Percentiles rank a stretch among this genome's conserved stretches.
These are phyloP conservation scores for Gambusia holbrooki DNA, from an alignment of 2,113 vertebrate species.

Conservation along the genomic window DNA sequence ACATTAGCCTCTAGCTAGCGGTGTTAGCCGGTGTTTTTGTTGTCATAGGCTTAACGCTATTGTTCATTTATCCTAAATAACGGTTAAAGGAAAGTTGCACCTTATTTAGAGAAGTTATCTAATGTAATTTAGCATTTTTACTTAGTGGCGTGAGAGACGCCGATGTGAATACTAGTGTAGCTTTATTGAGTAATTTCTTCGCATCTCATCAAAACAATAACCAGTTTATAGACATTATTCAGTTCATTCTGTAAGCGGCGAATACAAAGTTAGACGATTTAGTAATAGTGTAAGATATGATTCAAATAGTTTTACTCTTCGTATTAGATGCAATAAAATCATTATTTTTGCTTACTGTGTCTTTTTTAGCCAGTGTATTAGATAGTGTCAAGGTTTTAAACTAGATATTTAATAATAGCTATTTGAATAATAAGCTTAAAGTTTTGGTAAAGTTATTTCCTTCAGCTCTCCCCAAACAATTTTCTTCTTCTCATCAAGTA, in stretches of 20 bases:
- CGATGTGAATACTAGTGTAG: neutral
- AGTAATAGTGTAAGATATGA: neutral
- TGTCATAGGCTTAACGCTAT: neutral
- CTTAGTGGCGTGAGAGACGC: no score
- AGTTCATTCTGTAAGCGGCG: neutral
- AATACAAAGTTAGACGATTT: neutral
- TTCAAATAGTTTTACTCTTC: neutral
- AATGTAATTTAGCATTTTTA: neutral
- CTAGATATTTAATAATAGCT: no score
- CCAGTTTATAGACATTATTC: neutral
- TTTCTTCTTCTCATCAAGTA: no score
- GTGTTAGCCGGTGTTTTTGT: constrained; percentile 44
- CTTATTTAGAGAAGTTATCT: neutral
- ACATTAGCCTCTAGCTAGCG: constrained; percentile 60
- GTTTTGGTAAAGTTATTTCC: neutral
- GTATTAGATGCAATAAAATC: neutral
- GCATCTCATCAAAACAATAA: neutral
- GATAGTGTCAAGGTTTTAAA: neutral
- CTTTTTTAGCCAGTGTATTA: neutral
- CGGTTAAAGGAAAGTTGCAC: neutral
- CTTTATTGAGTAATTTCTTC: no score
- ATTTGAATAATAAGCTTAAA: neutral
- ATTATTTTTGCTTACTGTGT: no score
- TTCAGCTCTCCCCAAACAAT: neutral
- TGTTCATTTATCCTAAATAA: neutral